phyloP scores from a whole-genome alignment of 2,888 invertebrate species.

The Amiota mariae region DNA sequence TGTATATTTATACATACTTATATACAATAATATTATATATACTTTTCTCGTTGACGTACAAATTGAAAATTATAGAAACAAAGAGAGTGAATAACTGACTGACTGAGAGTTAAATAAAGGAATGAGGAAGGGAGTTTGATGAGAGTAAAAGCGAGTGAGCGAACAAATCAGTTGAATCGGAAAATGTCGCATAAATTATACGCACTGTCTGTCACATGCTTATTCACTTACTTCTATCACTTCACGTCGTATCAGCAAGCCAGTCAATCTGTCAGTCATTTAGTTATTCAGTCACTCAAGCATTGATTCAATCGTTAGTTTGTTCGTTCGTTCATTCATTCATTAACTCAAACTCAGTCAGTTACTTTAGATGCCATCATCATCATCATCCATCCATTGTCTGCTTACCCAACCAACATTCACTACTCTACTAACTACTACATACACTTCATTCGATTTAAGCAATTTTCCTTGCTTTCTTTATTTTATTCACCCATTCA shows the following conservation, averaged over 20 bases:
- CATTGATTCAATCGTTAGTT: background rate
- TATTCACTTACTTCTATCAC: background rate
- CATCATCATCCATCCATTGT: no score
- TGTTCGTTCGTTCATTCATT: background rate
- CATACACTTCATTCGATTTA: no score
- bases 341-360: constrained; percentile 19
- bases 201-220: constrained; percentile 14
- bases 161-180: background rate
- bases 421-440: no score
- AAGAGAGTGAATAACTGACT: background rate
- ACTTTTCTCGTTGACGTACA: constrained; percentile 26
- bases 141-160: background rate
- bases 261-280: constrained; percentile 20
- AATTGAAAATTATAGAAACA: constrained; percentile 27
- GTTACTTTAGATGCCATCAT: no score
- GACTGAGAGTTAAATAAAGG: no score
- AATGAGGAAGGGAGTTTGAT: background rate
- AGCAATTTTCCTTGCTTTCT: no score
- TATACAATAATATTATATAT: background rate
- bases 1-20: no score
- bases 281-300: constrained; percentile 7
- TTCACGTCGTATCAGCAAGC: background rate
- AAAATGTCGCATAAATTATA: constrained; percentile 32
- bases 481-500: no score
- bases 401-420: no score